These are phyloP conservation scores for Anser brachyrhynchus DNA, from an alignment of 2,113 vertebrate species.

Conservation along the genomic window DNA sequence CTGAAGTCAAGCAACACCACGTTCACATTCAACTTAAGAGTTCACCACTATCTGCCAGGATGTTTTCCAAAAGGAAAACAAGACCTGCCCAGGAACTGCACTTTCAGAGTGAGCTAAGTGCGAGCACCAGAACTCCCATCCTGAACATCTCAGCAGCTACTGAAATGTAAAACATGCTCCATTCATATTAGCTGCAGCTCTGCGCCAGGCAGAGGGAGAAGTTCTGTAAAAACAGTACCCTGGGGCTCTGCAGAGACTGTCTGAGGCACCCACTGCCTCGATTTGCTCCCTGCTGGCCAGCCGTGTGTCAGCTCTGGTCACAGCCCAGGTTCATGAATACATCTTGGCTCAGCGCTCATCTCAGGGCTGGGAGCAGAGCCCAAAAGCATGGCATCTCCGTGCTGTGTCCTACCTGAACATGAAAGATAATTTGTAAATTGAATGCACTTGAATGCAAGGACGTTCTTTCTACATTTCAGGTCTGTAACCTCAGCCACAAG, in stretches of 20 bases:
- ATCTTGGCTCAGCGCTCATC: background rate
- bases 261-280: background rate
- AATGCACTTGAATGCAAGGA: background rate
- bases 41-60: background rate
- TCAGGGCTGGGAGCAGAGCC: background rate
- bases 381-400: background rate
- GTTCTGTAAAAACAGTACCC: accelerated
- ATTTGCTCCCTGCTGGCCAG: background rate
- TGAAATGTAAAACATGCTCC: background rate
- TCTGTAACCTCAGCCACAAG: background rate
- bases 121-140: background rate
- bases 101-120: background rate
- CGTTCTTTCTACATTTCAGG: background rate
- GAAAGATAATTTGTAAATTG: accelerated
- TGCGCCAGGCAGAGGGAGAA: background rate
- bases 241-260: accelerated
- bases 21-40: background rate
- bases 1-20: background rate
- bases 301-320: background rate
- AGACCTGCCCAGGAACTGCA: background rate
- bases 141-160: background rate
- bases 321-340: accelerated
- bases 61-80: background rate
- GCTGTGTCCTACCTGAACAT: background rate
- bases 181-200: background rate